Evolutionary conservation across 2,113 vertebrate species (phyloP).

Genomic region (Empidonax traillii): DNA sequence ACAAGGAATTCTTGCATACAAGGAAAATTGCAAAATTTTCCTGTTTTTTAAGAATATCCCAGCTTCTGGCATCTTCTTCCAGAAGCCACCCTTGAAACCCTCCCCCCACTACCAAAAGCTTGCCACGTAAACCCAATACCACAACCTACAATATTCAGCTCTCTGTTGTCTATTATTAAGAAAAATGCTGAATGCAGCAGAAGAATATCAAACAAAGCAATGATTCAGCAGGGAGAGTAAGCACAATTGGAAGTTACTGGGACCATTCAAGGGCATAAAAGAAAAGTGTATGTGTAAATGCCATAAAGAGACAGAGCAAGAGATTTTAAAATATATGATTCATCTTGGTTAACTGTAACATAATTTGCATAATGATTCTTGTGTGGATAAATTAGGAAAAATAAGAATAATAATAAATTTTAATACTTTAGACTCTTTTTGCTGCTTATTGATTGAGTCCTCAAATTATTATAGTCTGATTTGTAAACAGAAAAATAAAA

Average conservation of each 20-base stretch:
- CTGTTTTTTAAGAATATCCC: not conserved
- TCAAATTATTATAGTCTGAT: not conserved
- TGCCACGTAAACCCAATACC: not conserved
- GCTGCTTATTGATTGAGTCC: not conserved
- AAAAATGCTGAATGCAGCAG: constrained; percentile 26
- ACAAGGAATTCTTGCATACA: not conserved
- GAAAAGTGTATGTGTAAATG: rapidly evolving
- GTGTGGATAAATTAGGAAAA: not conserved
- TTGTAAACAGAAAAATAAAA: not conserved
- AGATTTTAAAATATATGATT: not conserved
- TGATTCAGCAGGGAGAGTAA: constrained; percentile 53
- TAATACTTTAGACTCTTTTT: not conserved
- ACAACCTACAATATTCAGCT: not conserved
- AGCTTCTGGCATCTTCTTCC: not conserved
- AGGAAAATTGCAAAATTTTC: not conserved
- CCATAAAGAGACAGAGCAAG: not conserved
- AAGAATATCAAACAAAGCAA: constrained; percentile 14
- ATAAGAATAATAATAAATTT: not conserved
- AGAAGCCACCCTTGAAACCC: not conserved
- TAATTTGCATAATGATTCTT: not conserved
- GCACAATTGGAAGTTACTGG: not conserved
- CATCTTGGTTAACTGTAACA: not conserved
- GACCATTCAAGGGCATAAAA: not conserved
- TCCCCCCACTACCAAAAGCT: not conserved
- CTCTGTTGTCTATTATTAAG: not conserved